Evolutionary conservation across 2,888 invertebrate species (phyloP).

Genomic region (Eristalis tenax): DNA sequence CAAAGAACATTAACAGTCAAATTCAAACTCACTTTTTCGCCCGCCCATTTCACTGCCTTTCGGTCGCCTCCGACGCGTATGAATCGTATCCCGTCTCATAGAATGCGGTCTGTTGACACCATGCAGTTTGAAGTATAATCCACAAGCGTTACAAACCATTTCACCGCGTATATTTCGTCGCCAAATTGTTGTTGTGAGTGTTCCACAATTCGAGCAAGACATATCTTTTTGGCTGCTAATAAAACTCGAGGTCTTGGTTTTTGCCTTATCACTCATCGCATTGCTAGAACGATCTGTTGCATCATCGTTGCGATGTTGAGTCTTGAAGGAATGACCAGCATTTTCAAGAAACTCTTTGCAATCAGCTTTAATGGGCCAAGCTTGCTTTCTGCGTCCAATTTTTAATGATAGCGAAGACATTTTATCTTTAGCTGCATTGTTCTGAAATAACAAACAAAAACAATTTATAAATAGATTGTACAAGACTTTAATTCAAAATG

Average conservation of each 20-base stretch:
- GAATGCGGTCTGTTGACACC: slow-evolving; percentile 95
- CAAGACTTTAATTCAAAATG: too few relatives aligned
- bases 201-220: slow-evolving; percentile 97
- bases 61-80: slow-evolving; percentile 94
- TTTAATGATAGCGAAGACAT: slow-evolving; percentile 74
- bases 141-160: slow-evolving; percentile 99
- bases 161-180: slow-evolving; percentile 97
- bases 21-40: slow-evolving; percentile 82
- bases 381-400: slow-evolving; percentile 89
- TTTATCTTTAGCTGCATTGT: slow-evolving; percentile 75
- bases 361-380: slow-evolving; percentile 85
- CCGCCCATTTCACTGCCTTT: slow-evolving; percentile 87
- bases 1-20: not conserved
- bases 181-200: slow-evolving; percentile 99
- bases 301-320: slow-evolving; percentile 47
- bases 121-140: slow-evolving; percentile 98
- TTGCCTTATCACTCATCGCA: slow-evolving; percentile 40
- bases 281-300: slow-evolving; percentile 46
- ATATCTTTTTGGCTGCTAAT: slow-evolving; percentile 85
- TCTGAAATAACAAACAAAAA: slow-evolving; percentile 51
- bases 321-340: slow-evolving; percentile 57
- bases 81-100: slow-evolving; percentile 98
- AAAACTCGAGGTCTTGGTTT: slow-evolving; percentile 73
- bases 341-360: slow-evolving; percentile 73
- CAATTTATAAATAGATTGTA: not conserved